Conservation (phyloP, 2,888 invertebrate genomes). For the Mactromeris polynyma region DNA sequence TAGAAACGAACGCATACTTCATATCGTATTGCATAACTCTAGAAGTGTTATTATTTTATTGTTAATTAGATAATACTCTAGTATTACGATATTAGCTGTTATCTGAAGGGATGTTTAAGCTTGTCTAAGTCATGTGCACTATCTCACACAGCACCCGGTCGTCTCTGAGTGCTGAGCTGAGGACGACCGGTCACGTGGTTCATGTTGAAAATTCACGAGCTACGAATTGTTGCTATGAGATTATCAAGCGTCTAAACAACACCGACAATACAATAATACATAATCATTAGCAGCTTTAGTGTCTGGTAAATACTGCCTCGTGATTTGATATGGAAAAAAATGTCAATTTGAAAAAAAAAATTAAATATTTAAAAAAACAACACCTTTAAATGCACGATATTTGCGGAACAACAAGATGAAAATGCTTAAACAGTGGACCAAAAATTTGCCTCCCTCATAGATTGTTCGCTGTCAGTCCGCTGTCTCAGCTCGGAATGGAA, state of each 20-base stretch:
- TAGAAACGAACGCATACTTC: not conserved
- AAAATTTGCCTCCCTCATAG: no score
- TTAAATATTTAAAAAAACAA: no score
- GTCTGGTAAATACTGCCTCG: not conserved
- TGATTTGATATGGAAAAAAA: no score
- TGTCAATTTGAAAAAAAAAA: no score
- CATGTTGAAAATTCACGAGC: not conserved
- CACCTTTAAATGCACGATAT: no score
- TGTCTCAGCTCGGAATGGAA: no score
- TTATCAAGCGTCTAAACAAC: not conserved
- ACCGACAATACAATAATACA: not conserved
- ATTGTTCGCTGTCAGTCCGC: no score
- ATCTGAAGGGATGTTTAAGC: not conserved
- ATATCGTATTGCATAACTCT: not conserved
- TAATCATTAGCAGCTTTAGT: not conserved
- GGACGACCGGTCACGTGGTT: not conserved
- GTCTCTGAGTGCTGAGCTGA: not conserved
- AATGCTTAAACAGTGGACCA: no score
- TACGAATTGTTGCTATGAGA: not conserved
- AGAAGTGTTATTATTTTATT: not conserved
- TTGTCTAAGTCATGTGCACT: not conserved
- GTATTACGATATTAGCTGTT: not conserved
- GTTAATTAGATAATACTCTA: not conserved
- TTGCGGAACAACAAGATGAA: no score
- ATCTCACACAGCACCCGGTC: not conserved